Evolutionary conservation across 2,113 vertebrate genomes (phyloP), one percentile per base, ranked within the genome.

Genomic region (Proteles cristata): DNA sequence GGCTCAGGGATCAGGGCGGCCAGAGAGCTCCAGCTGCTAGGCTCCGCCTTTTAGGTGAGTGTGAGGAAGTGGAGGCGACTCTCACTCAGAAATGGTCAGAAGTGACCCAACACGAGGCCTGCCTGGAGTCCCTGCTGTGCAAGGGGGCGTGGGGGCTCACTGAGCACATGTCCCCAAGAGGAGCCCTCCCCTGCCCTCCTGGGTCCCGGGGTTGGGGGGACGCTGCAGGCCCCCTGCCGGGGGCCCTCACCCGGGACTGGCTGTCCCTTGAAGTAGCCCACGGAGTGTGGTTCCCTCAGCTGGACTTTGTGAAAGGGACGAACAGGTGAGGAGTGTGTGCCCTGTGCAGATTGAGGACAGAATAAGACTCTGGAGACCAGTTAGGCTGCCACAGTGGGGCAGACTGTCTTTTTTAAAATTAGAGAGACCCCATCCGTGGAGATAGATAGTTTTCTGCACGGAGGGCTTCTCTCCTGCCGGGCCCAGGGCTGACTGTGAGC

Each of bases 21-120:
- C 0, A 0, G 16, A 15, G 66, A 2, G 25, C 4, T 12, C 48
- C 5, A 1, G 16, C 17, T 19, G 5, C 23, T 16, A 1, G 12
- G 65, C 26, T 4, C 58, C 16, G 26, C 21, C 45, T 35, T 28
- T 5, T 6, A 9, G 79, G 33, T 4, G 15, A 25, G 39, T n/a
- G 9, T 33, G 58, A 50, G 19, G 21, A 5, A 35, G 17, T 31
- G 31, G 90, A 50, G 55, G 66, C 19, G n/a, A 4, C 58, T 61
- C 26, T 9, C 28, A 21, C n/a, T 45, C 68, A 53, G 33, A 63
- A 25, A 3, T 45, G 81, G 19, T 53, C 58, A 28, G 55, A 79
- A 26, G 48, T 35, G 43, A 16, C 74, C 4, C 43, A 28, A 19
- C 90, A 15, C 12, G 55, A 43, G 35, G 55, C 82, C 39, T 9